phyloP scores from a whole-genome alignment of 2,888 invertebrate species.

The Nebria brevicollis region DNA sequence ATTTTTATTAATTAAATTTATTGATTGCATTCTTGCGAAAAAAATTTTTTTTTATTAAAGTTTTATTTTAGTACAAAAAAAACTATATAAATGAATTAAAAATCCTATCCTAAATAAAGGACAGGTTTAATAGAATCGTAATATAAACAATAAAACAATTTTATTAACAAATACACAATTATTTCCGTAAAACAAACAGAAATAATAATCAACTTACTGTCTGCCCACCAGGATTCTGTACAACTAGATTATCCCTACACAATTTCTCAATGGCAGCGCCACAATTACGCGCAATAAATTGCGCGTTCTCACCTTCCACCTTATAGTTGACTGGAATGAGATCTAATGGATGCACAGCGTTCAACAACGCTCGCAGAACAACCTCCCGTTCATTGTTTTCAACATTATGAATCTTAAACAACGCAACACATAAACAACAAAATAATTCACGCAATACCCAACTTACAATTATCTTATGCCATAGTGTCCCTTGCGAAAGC shows the following conservation, averaged over 20 bases:
- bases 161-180: no score
- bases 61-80: no score
- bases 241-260: slow-evolving; percentile 62
- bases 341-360: slow-evolving; percentile 63
- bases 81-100: no score
- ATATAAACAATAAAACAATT: no score
- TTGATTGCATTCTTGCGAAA: no score
- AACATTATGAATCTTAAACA: slow-evolving; percentile 56
- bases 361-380: slow-evolving; percentile 62
- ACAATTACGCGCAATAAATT: slow-evolving; percentile 65
- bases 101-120: no score
- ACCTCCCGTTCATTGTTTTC: slow-evolving; percentile 58
- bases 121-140: no score
- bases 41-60: no score
- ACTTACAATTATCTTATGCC: slow-evolving; percentile 50
- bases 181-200: background rate
- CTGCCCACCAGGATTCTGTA: slow-evolving; percentile 34
- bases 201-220: slow-evolving; percentile 28
- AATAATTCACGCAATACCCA: background rate
- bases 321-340: slow-evolving; percentile 65
- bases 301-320: slow-evolving; percentile 57
- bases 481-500: slow-evolving; percentile 33
- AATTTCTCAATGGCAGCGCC: slow-evolving; percentile 64
- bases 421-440: background rate
- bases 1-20: no score